Evolutionary conservation across 1,140 invertebrate species (phyloP).

Genomic region (Streblospio benedicti): DNA sequence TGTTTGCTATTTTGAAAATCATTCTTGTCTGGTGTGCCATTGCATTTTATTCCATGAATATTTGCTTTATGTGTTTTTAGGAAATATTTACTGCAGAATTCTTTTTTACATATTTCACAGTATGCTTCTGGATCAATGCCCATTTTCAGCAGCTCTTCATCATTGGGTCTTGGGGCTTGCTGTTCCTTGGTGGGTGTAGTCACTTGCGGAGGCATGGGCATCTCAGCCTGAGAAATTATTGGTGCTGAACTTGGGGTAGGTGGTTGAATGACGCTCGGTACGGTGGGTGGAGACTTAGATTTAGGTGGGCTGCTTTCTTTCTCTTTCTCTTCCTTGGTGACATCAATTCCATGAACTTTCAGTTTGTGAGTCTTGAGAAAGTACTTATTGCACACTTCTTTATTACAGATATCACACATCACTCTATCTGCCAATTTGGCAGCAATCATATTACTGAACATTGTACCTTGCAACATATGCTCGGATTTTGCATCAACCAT

Average conservation of each 20-base stretch:
- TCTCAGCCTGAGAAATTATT: conserved; percentile 6
- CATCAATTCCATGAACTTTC: conserved; percentile 88
- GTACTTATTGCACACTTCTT: conserved; percentile 96
- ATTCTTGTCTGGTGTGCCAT: not conserved
- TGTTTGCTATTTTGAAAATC: too few species aligned
- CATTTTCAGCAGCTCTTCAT: conserved; percentile 41
- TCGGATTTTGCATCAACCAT: not conserved
- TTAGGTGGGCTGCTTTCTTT: not conserved
- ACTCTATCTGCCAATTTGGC: conserved; percentile 52
- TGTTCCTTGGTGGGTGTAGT: too few species aligned
- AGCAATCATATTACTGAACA: conserved; percentile 43
- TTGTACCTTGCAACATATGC: conserved; percentile 18
- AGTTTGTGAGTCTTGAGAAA: conserved; percentile 99
- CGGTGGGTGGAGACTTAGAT: conserved; percentile 7
- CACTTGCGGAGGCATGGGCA: not conserved
- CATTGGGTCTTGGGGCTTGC: conserved; percentile 29
- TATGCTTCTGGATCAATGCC: conserved; percentile 78
- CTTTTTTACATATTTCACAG: conserved; percentile 59
- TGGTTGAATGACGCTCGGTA: not conserved
- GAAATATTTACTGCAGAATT: conserved; percentile 53
- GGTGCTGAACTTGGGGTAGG: not conserved
- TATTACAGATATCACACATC: conserved; percentile 98
- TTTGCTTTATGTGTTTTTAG: conserved; percentile 55
- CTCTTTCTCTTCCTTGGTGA: conserved; percentile 9
- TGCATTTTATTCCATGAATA: conserved; percentile 50